These are phyloP conservation scores for Antheraea yamamai DNA, from an alignment of 2,888 invertebrate genomes.

Conservation along the genomic window DNA sequence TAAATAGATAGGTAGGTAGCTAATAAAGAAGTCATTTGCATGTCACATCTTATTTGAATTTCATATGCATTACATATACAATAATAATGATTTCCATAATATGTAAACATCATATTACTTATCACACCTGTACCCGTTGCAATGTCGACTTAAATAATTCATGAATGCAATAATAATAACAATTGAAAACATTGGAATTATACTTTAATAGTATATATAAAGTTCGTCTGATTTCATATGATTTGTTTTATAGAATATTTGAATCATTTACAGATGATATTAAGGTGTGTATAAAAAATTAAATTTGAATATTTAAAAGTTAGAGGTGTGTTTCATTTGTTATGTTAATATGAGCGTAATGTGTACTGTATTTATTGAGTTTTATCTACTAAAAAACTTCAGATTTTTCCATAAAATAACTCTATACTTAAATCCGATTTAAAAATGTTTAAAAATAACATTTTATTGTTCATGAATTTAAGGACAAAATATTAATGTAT, in stretches of 20 bases:
- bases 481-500: too few relatives aligned
- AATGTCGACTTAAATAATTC: neutral
- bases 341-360: too few relatives aligned
- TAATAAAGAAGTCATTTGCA: neutral
- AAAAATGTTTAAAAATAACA: too few relatives aligned
- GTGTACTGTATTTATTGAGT: too few relatives aligned
- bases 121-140: conserved; percentile 22
- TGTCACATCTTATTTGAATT: conserved; percentile 26
- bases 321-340: too few relatives aligned
- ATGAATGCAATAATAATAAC: neutral
- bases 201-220: neutral
- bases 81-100: conserved; percentile 23
- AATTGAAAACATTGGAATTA: neutral
- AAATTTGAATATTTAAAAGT: too few relatives aligned
- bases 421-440: too few relatives aligned
- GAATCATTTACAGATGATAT: too few relatives aligned
- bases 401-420: too few relatives aligned
- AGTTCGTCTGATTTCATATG: neutral
- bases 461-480: too few relatives aligned
- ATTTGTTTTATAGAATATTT: neutral
- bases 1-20: neutral
- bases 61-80: conserved; percentile 31
- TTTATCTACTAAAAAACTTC: too few relatives aligned
- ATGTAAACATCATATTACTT: neutral
- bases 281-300: too few relatives aligned